A percentile compares a stretch with the other conserved stretches of the same genome.
Conservation (phyloP, 1,140 invertebrate species). For the Lethrus apterus region DNA sequence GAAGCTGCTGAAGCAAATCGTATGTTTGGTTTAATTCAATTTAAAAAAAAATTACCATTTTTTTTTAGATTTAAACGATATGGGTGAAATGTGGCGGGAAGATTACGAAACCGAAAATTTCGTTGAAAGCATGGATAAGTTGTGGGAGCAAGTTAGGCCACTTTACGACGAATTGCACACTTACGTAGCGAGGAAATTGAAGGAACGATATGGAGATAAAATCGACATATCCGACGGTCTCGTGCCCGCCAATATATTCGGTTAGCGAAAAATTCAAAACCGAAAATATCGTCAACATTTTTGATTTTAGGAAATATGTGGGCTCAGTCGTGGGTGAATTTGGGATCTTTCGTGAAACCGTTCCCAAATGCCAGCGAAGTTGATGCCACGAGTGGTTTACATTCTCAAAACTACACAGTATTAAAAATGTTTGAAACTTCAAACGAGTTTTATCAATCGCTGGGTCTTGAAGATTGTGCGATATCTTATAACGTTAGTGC, state of each 20-base stretch:
- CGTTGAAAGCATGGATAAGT: slow-evolving; percentile 37
- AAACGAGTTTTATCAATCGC: slow-evolving; percentile 47
- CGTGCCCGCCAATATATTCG: slow-evolving; percentile 41
- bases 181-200: slow-evolving; percentile 53
- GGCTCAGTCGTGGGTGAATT: slow-evolving; percentile 78
- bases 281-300: slow-evolving; percentile 16
- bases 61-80: slow-evolving; percentile 24
- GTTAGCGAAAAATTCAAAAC: slow-evolving; percentile 22
- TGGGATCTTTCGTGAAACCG: slow-evolving; percentile 63
- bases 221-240: slow-evolving; percentile 36
- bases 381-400: slow-evolving; percentile 63
- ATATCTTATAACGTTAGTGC: slow-evolving; percentile 16
- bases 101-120: slow-evolving; percentile 40
- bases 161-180: slow-evolving; percentile 57
- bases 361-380: slow-evolving; percentile 64
- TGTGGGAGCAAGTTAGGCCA: slow-evolving; percentile 49
- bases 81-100: slow-evolving; percentile 41
- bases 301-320: slow-evolving; percentile 78
- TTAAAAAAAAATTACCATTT: neutral
- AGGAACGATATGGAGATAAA: slow-evolving; percentile 42
- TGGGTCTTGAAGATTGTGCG: slow-evolving; percentile 43
- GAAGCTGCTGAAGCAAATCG: slow-evolving; percentile 63
- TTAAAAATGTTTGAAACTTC: slow-evolving; percentile 42
- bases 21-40: neutral
- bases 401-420: slow-evolving; percentile 47